Evolutionary conservation across 1,140 invertebrate genomes (phyloP), one percentile per base, ranked within the genome.

Genomic region (Gonatopus flavifemur): DNA sequence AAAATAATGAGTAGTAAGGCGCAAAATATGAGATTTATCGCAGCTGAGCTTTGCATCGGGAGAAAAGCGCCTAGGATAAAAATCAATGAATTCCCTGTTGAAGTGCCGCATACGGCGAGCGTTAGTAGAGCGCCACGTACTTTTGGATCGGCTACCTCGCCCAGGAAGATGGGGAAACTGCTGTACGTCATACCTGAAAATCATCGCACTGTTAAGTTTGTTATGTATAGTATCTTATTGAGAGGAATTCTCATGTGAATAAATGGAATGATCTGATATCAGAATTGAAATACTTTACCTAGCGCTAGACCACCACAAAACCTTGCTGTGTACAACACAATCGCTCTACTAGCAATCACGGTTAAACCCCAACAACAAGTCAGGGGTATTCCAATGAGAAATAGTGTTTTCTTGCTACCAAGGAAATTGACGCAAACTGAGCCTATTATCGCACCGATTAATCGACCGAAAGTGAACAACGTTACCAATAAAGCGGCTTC

Each of bases 71-170:
- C n/a, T n/a, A n/a, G n/a, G n/a, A n/a, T n/a, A n/a, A n/a, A n/a
- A n/a, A n/a, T n/a, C n/a, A n/a, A n/a, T n/a, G n/a, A n/a, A n/a
- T n/a, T n/a, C n/a, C n/a, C n/a, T n/a, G n/a, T n/a, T n/a, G n/a
- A n/a, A n/a, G n/a, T n/a, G n/a, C n/a, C n/a, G n/a, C n/a, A n/a
- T n/a, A n/a, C n/a, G n/a, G n/a, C n/a, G n/a, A n/a, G n/a, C n/a
- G n/a, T n/a, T n/a, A n/a, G n/a, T 67, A 88, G 79, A 3, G 83
- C 78, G 0, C 89, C 89, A 9, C 89, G 74, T 2, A 88, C 81
- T 35, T 82, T 77, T 57, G 83, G 71, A 28, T 83, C 75, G 49
- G 87, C 76, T 52, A 88, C 80, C 76, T 86, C 83, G 38, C 83
- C 81, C 21, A 88, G 70, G 61, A 84, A 87, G 66, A 87, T 82